Percentiles rank a stretch among this genome's conserved stretches.
These are phyloP conservation scores for Drosophila niveifrons DNA, from an alignment of 2,888 invertebrate genomes.

Conservation along the genomic window DNA sequence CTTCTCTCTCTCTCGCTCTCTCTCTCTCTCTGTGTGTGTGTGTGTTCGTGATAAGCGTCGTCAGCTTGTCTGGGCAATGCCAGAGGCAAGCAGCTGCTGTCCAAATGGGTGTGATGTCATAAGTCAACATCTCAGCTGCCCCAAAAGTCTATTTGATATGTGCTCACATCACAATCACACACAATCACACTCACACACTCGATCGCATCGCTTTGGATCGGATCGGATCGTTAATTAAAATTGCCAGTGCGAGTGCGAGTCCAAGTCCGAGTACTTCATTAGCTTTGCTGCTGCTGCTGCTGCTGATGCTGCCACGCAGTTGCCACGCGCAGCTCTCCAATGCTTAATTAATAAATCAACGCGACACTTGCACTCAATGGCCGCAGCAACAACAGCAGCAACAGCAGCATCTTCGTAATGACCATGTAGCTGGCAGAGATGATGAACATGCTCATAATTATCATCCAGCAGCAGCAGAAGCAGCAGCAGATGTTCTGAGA, in stretches of 20 bases:
- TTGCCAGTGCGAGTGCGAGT: conserved; percentile 56
- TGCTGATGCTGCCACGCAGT: conserved; percentile 58
- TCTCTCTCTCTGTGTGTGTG: not conserved
- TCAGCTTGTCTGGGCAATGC: conserved; percentile 69
- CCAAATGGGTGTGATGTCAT: conserved; percentile 78
- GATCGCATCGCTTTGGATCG: conserved; percentile 47
- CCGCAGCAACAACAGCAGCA: conserved; percentile 56
- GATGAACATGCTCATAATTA: conserved; percentile 23
- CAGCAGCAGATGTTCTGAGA: conserved; percentile 58
- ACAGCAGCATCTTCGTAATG: conserved; percentile 12
- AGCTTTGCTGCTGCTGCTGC: conserved; percentile 56
- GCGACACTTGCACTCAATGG: conserved; percentile 82
- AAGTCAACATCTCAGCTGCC: conserved; percentile 77
- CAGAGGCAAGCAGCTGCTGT: conserved; percentile 35
- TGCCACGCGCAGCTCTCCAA: conserved; percentile 76
- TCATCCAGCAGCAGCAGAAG: conserved; percentile 16
- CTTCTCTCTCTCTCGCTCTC: not conserved
- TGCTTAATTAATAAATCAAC: conserved; percentile 85
- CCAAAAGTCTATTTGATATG: conserved; percentile 52
- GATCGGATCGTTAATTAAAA: conserved; percentile 78
- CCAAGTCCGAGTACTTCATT: conserved; percentile 68
- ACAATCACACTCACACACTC: conserved; percentile 19
- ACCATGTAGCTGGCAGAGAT: conserved; percentile 30
- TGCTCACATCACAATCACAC: conserved; percentile 23
- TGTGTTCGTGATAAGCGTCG: conserved; percentile 54